phyloP scores from a whole-genome alignment of 2,888 invertebrate genomes.

The Flexamia atlantica region DNA sequence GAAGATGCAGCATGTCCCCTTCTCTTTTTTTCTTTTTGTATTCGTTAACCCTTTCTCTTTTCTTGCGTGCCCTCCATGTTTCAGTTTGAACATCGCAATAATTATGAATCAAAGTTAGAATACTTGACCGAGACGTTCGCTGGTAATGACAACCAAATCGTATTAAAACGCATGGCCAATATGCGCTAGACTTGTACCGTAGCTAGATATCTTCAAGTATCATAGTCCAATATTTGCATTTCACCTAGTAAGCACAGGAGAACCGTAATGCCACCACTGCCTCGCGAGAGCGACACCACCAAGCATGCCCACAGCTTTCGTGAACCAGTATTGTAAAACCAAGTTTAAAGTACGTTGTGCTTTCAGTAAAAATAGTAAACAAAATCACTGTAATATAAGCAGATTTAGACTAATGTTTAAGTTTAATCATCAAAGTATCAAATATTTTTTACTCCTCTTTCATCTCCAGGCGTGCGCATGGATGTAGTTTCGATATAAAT shows the following conservation, averaged over 20 bases:
- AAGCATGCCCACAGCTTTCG: background rate
- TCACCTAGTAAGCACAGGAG: slow-evolving; percentile 27
- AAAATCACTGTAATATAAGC: no score
- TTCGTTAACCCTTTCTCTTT: slow-evolving; percentile 41
- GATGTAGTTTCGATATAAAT: no score
- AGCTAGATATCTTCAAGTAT: background rate
- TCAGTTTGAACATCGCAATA: background rate
- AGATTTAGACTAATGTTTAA: no score
- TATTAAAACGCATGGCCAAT: background rate
- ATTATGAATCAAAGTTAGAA: background rate
- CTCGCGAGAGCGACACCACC: background rate
- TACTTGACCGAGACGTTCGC: background rate
- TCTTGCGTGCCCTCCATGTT: slow-evolving; percentile 44
- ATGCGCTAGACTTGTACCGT: no score
- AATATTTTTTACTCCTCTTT: no score
- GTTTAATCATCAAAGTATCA: no score
- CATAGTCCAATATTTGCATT: background rate
- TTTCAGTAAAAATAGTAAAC: no score
- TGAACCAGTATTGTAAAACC: background rate
- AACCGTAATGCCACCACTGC: background rate
- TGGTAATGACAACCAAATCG: background rate
- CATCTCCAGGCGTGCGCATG: no score
- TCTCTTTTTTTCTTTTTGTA: slow-evolving; percentile 69
- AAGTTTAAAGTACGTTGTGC: background rate
- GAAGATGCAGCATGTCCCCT: slow-evolving; percentile 55